phyloP scores from a whole-genome alignment of 2,797 vertebrate species.

The Tapera naevia region DNA sequence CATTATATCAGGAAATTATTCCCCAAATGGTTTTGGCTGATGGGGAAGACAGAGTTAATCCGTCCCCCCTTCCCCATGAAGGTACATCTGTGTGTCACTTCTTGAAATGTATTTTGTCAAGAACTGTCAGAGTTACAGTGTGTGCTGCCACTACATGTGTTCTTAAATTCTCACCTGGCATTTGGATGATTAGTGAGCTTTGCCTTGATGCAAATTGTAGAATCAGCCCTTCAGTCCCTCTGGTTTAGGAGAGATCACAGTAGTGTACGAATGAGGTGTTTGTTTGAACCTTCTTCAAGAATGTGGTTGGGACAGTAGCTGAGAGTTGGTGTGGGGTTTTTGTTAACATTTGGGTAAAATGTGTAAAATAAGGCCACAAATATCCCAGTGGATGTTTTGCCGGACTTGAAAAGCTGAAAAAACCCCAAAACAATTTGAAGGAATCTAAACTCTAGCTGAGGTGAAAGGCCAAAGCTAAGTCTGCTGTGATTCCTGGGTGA shows the following conservation, averaged over 20 bases:
- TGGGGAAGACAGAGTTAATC: background rate
- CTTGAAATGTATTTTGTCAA: background rate
- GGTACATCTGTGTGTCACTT: background rate
- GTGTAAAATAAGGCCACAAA: background rate
- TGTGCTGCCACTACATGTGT: background rate
- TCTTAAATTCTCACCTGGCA: conserved; percentile 17
- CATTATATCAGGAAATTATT: background rate
- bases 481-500: conserved; percentile 38
- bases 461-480: conserved; percentile 54
- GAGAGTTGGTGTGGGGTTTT: background rate
- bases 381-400: background rate
- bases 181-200: background rate
- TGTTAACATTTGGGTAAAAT: background rate
- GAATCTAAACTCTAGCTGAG: background rate
- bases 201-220: background rate
- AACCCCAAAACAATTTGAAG: background rate
- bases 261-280: background rate
- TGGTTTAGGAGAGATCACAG: background rate
- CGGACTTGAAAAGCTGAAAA: background rate
- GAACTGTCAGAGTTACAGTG: background rate
- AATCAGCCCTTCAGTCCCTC: background rate
- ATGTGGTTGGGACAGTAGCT: background rate
- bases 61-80: background rate
- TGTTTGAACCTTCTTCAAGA: background rate
- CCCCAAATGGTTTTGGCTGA: background rate